phyloP scores from a whole-genome alignment of 92 coral and sea anemone species.

The Heliopora coerulea region DNA sequence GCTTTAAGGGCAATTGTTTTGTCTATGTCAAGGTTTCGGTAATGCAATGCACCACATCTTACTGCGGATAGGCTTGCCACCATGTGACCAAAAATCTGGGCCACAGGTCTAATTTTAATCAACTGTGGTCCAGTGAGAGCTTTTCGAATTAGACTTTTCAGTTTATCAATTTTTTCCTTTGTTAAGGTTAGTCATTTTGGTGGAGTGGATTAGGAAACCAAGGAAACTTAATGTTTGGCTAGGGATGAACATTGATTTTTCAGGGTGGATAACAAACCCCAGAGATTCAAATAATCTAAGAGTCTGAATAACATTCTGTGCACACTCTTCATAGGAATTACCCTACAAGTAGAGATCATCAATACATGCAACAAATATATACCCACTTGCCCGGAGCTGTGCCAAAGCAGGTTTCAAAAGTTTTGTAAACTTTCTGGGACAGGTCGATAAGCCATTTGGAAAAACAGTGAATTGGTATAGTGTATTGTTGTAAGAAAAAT shows the following conservation, averaged over 20 bases:
- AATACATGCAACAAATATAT: conserved; percentile 16
- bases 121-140: not conserved
- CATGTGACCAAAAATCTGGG: conserved; percentile 43
- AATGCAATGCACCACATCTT: no score
- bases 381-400: not conserved
- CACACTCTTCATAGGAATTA: conserved; percentile 4
- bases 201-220: not conserved
- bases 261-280: conserved; percentile 25
- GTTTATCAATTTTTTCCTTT: not conserved
- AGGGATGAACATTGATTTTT: conserved; percentile 42
- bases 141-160: not conserved
- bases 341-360: conserved; percentile 25
- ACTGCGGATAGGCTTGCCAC: conserved; percentile 20
- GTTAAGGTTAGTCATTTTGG: conserved; percentile 5
- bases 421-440: conserved; percentile 30
- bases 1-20: no score
- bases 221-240: conserved; percentile 10
- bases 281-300: not conserved
- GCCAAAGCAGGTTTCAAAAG: conserved; percentile 17
- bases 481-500: conserved; percentile 56
- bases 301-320: not conserved
- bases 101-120: conserved; percentile 25
- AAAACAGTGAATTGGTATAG: conserved; percentile 51
- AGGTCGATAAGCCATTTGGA: conserved; percentile 52
- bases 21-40: no score